Base-by-base conservation (phyloP, 2,888 invertebrate species). In the Mellilla xanthometata region DNA sequence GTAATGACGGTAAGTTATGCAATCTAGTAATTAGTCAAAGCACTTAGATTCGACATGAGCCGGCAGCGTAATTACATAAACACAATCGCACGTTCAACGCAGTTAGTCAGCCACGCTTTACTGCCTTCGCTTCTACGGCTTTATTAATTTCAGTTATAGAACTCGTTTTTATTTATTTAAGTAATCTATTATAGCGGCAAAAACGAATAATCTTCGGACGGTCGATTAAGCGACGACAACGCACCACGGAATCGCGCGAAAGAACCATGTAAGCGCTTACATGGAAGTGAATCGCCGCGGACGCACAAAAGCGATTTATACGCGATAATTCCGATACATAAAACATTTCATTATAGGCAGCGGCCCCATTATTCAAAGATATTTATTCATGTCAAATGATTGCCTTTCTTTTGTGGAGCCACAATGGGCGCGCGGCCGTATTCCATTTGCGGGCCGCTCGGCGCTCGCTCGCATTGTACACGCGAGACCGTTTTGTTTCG, bases 351-450 rank as follows among this genome's bases (percentile, higher is more conserved):
- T 81, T 89, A 83, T 75, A 78, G 70, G 80, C 82, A 76, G 72
- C 70, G 69, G 72, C 68, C 62, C 78, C 78, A 89, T 89, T 88
- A 88, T 82, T 88, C 86, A 84, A 84, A 86, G 82, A 88, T 86
- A 84, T 87, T 87, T 87, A 88, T 89, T 88, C 87, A 86, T 84
- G 88, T 87, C 86, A 84, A 88, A 85, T 84, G 87, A 88, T 89
- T 85, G 81, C 88, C 82, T 88, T 86, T 87, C 87, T 80, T 88
- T 88, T 88, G 88, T 88, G 78, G 61, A 74, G 76, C 76, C 76
- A 88, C 88, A 88, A 88, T 83, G 79, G 81, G 73, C 73, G 74
- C 74, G 77, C 72, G 72, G 70, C 62, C 75, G 75, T 84, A 81
- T 85, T 82, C 81, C 86, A 83, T 87, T 86, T 80, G 79, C 79